Evolutionary conservation across 2,797 vertebrate species (phyloP), one percentile per base, ranked within the genome.

Genomic region (Dicrostonyx torquatus): DNA sequence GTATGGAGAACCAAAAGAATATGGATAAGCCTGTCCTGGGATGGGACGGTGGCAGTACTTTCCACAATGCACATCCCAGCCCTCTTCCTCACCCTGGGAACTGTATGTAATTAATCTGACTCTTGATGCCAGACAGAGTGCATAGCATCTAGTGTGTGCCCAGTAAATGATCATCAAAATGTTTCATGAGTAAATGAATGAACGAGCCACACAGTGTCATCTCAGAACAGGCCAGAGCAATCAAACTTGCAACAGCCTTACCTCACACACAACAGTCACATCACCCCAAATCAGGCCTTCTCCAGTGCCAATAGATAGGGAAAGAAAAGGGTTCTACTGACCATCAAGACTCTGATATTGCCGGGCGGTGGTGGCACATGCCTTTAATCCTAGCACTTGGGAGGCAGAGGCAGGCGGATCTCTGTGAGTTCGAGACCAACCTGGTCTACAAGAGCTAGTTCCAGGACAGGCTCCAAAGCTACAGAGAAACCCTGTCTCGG

Each of bases 231-330:
- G 79, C 45, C 37, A 79, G 62, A 88, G 66, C 80, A 45, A 78
- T 75, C 89, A 92, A 87, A 95, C 78, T 90, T 88, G 58, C 70
- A 91, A 77, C 50, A 64, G 79, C 75, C 55, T 87, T 40, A 60
- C 73, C 14, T 95, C 62, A 17, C 48, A 78, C 62, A 37, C 93
- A 92, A 88, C 83, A 88, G 66, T 95, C 77, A 90, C 34, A 24
- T 76, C 84, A 37, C 6, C 43, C 50, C 88, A 83, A 92, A 94
- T 88, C 68, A 66, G 88, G 45, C 77, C 40, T 45, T 80, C 77
- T 64, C 20, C 26, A 12, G 40, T 91, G 88, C 75, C 91, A 48
- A 60, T 13, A 72, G 85, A 31, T 83, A 20, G 78, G 78, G 73
- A 64, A 83, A 93, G 92, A 87, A 92, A 95, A 80, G 77, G 82